phyloP scores from a whole-genome alignment of 2,113 vertebrate species.

The Macrotis lagotis region DNA sequence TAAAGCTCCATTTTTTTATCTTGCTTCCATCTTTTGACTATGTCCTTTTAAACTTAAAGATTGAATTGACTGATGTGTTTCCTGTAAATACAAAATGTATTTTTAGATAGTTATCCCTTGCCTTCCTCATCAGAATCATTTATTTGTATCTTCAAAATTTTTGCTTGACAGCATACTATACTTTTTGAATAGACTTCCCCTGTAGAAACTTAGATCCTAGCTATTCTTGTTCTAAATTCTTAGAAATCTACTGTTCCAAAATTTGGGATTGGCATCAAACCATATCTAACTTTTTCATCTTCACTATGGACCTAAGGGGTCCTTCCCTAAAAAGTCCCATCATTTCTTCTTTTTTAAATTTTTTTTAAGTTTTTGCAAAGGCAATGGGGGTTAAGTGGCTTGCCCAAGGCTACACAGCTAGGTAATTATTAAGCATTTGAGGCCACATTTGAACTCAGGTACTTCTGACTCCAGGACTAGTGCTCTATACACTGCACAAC shows the following conservation, averaged over 20 bases:
- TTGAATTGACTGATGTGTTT: neutral
- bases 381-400: too few relatives aligned
- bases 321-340: neutral
- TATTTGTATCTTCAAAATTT: neutral
- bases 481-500: too few relatives aligned
- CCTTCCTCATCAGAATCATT: neutral
- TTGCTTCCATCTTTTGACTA: neutral
- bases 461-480: too few relatives aligned
- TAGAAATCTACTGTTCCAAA: neutral
- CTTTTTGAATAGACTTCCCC: neutral
- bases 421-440: too few relatives aligned
- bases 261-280: neutral
- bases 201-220: neutral
- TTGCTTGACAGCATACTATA: neutral
- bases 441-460: too few relatives aligned
- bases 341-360: neutral
- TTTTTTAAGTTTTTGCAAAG: too few relatives aligned
- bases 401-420: too few relatives aligned
- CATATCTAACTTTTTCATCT: neutral
- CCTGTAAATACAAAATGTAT: neutral
- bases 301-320: neutral
- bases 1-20: neutral
- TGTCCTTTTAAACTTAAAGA: neutral
- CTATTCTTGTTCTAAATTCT: neutral
- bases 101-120: neutral